Evolutionary conservation across 2,888 invertebrate species (phyloP), one percentile per base, ranked within the genome.

Genomic region (Podabrus alpinus): DNA sequence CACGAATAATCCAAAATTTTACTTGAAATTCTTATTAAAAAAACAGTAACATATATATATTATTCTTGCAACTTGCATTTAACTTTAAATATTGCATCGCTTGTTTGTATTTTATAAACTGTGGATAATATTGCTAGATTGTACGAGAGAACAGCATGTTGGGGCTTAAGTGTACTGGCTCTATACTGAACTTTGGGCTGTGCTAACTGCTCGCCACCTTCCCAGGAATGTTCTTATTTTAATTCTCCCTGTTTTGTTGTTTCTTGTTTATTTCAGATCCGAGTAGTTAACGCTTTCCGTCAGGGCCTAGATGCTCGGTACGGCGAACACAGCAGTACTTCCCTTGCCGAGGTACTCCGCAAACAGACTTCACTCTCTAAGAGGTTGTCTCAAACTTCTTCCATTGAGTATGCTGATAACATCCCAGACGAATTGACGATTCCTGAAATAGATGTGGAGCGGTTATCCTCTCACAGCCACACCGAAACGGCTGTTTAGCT

Each of bases 201-300:
- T 86, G 86, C 86, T 86, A 86, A 84, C 83, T 85, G 86, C 84
- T 86, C 84, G 84, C 83, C 83, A 84, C 79, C 80, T 81, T 82
- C 82, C 84, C 83, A 84, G 86, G 85, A 86, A 86, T 85, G 85
- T 86, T 85, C 85, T 85, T 82, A 84, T 86, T 87, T 88, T 87
- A 87, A 87, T 88, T 86, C 85, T 86, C 84, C 85, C 86, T 86
- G 86, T 88, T 88, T 87, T 87, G 87, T 87, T 88, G 86, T 88
- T 87, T 87, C 86, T 87, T 87, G 86, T 87, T 86, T 84, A 88
- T 91, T 91, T 89, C 95, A 99, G 99, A 99, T 99, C 90, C 98
- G 99, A 92, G 99, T 99, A 92, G 98, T 99, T 91, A 99, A 99
- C 92, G 99, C 99, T 91, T 99, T 99, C 94, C 98, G 99, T 90